Conservation (phyloP, 2,797 vertebrate species). For the Pogonophryne albipinna region DNA sequence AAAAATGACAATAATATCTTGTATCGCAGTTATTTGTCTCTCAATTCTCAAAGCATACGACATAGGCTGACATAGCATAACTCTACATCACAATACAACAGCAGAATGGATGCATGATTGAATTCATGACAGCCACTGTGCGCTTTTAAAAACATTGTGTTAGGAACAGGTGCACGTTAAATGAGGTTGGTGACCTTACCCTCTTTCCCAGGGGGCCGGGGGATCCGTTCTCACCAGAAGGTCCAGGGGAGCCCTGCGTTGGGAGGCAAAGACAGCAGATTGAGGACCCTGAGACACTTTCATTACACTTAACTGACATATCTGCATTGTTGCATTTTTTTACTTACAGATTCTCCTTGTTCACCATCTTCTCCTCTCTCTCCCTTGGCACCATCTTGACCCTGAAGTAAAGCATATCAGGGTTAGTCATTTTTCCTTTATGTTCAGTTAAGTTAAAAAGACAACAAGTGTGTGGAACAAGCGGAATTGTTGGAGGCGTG, state of each 20-base stretch:
- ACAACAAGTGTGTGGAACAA: accelerated
- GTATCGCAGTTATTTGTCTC: too few relatives aligned
- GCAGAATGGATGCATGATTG: too few relatives aligned
- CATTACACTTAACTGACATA: not conserved
- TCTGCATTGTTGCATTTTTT: not conserved
- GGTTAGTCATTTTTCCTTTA: not conserved
- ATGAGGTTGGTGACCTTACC: constrained; percentile 76
- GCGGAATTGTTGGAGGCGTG: accelerated
- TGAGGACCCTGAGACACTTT: not conserved
- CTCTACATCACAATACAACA: too few relatives aligned
- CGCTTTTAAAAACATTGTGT: too few relatives aligned
- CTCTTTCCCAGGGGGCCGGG: constrained; percentile 91
- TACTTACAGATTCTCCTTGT: constrained; percentile 90
- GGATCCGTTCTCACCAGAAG: constrained; percentile 93
- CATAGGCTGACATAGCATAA: too few relatives aligned
- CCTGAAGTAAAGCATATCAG: constrained; percentile 75
- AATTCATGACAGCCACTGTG: too few relatives aligned
- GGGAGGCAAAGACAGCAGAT: not conserved
- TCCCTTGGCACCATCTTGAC: constrained; percentile 94
- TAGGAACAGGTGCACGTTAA: too few relatives aligned
- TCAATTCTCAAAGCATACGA: too few relatives aligned
- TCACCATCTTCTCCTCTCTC: constrained; percentile 93
- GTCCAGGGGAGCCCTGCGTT: constrained; percentile 91
- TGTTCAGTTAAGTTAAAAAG: not conserved
- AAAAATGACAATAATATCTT: too few relatives aligned